These are phyloP conservation scores for Muricea muricata DNA, from an alignment of 92 coral and sea anemone genomes.

Conservation along the genomic window DNA sequence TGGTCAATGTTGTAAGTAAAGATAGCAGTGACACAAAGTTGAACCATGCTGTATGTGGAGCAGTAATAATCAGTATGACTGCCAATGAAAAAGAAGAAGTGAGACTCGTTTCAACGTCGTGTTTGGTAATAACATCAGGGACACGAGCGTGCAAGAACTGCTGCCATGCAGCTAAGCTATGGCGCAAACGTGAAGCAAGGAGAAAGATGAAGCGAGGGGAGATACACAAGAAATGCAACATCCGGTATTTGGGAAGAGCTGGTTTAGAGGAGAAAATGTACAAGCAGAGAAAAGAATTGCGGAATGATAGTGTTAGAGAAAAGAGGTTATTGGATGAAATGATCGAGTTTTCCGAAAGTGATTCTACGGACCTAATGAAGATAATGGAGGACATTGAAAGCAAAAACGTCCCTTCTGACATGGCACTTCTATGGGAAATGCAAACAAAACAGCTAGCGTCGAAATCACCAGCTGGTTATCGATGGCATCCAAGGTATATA, in stretches of 20 bases:
- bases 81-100: background rate
- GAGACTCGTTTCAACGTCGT: background rate
- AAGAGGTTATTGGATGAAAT: background rate
- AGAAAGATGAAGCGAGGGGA: background rate
- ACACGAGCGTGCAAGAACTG: background rate
- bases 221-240: background rate
- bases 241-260: background rate
- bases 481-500: slow-evolving; percentile 2
- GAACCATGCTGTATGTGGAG: background rate
- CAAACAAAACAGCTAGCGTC: background rate
- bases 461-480: background rate
- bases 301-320: background rate
- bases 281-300: background rate
- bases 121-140: background rate
- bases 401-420: background rate
- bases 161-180: background rate
- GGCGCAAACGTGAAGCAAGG: too few relatives aligned
- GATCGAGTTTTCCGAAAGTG: background rate
- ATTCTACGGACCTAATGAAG: background rate
- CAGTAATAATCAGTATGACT: background rate
- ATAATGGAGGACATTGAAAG: background rate
- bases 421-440: background rate
- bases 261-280: background rate
- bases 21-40: background rate
- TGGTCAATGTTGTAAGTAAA: too few relatives aligned